Evolutionary conservation across 2,888 invertebrate genomes (phyloP), one percentile per base, ranked within the genome.

Genomic region (Morpho deidamia): DNA sequence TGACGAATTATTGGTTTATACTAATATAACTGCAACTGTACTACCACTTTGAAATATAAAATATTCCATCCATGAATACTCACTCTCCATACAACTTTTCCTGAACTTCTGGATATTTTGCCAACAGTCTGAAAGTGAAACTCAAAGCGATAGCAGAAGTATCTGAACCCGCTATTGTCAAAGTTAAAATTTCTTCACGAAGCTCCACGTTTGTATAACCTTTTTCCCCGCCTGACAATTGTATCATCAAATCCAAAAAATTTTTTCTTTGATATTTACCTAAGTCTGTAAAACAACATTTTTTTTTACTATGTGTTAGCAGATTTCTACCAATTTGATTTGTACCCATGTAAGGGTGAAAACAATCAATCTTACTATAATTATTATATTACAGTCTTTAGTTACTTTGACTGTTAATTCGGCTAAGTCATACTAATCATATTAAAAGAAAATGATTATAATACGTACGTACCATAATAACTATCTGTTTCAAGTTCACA

Each of bases 141-240:
- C 90, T 83, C 8, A 82, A 70, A 2, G 79, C 76, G 0, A 84
- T 79, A 0, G 91, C 87, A 1, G 90, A 85, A 0, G 91, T 91
- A 48, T 91, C 89, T 7, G 90, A 88, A 34, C 92, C 92, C 12
- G 92, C 92, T 10, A 92, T 70, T 51, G 90, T 83, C 54, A 92
- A 78, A 0, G 92, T 91, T 49, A 91, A 73, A 0, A 92, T 83
- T 74, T 92, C 92, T 62, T 92, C 91, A 53, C 91, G 73, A 2
- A 93, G 62, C 60, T 93, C 91, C 37, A 79, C 63, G 60, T 92
- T 81, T 0, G 83, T 90, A 40, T 91, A 91, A 14, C 90, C 90
- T 0, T 72, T 81, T 7, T 89, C 89, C 7, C 81, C 81, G 0
- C 90, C 86, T 35, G 91, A 89, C 5, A 90, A 66, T 11, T 83